Evolutionary conservation across 2,888 invertebrate genomes (phyloP).

Genomic region (Euspilapteryx auroguttella): DNA sequence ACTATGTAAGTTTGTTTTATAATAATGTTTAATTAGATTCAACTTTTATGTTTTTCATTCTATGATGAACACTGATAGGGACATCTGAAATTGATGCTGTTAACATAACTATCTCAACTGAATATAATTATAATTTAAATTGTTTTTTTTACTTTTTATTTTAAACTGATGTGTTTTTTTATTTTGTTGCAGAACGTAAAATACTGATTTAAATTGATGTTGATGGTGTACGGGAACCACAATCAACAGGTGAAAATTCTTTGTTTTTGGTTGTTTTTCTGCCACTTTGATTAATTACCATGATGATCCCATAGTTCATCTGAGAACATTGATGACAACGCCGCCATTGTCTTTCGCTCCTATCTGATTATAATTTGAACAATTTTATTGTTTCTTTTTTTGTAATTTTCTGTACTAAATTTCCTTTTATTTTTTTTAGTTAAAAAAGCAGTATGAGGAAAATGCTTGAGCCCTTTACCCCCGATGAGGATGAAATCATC

Average conservation of each 20-base stretch:
- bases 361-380: background rate
- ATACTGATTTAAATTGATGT: too few relatives aligned
- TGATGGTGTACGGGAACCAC: too few relatives aligned
- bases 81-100: conserved; percentile 44
- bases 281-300: conserved; percentile 1
- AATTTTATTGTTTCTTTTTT: background rate
- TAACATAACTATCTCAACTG: conserved; percentile 35
- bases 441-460: background rate
- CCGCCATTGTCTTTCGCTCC: conserved; percentile 17
- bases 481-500: too few relatives aligned
- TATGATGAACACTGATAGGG: conserved; percentile 46
- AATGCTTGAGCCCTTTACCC: too few relatives aligned
- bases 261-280: too few relatives aligned
- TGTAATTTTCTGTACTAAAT: background rate
- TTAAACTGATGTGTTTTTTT: too few relatives aligned
- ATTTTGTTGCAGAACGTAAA: too few relatives aligned
- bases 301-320: conserved; percentile 30
- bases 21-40: background rate
- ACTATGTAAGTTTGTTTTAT: background rate
- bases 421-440: background rate
- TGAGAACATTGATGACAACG: conserved; percentile 17
- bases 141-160: too few relatives aligned
- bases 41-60: background rate
- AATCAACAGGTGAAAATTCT: too few relatives aligned
- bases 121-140: too few relatives aligned